Evolutionary conservation across 2,888 invertebrate species (phyloP).

Genomic region (Mimachlamys varia): DNA sequence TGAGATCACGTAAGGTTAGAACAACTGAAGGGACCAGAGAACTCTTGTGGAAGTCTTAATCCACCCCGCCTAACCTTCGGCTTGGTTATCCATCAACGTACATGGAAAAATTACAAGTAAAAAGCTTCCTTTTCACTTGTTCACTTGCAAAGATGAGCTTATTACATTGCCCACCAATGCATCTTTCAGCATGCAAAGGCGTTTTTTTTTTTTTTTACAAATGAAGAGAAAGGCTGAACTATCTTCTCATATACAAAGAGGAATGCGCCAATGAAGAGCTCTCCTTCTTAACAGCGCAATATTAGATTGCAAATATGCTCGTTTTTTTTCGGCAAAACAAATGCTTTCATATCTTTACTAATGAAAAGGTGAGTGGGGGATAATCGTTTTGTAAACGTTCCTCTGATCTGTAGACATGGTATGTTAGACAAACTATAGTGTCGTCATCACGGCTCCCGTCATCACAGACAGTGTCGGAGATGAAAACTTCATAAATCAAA

Average conservation of each 20-base stretch:
- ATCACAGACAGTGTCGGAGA: not conserved
- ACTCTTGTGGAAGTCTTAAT: not conserved
- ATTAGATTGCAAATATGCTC: not conserved
- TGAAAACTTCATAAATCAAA: conserved; percentile 28
- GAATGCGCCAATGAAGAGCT: not conserved
- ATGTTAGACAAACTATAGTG: not conserved
- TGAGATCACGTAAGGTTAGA: not conserved
- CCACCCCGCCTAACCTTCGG: not conserved
- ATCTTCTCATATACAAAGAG: not conserved
- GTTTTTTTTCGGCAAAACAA: not conserved
- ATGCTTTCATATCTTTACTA: not conserved
- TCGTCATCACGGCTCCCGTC: conserved; percentile 30
- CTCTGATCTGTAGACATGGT: not conserved
- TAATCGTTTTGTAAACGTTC: conserved; percentile 28
- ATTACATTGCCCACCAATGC: not conserved
- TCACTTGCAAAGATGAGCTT: not conserved
- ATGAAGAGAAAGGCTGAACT: not conserved
- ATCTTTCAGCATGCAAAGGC: not conserved
- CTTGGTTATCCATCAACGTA: conserved; percentile 22
- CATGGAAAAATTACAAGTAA: conserved; percentile 5
- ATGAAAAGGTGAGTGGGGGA: not conserved
- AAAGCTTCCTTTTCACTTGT: not conserved
- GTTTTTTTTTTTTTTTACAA: not conserved
- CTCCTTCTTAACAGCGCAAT: not conserved
- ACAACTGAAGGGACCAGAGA: not conserved